Base-by-base conservation (phyloP, 92 coral and sea anemone genomes). In the Bergia puertoricense region DNA sequence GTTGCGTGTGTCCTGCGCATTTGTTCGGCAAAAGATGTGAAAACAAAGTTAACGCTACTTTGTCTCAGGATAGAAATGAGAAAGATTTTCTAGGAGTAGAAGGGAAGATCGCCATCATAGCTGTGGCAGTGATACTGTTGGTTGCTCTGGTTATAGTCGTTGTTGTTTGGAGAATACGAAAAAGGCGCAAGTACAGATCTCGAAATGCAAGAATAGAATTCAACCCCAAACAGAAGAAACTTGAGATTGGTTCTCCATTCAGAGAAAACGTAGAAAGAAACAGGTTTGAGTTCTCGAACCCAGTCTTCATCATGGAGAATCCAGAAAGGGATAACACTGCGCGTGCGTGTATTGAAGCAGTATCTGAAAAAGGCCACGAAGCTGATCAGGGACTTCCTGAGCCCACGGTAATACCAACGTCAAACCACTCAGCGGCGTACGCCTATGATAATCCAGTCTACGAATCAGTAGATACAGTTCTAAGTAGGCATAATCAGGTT, bases 361-460 rank as follows among this genome's bases (percentile, higher is more conserved):
- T 50, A 38, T 39, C 85, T 59, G 48, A 22, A 59, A 62, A 57
- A 43, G 72, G 23, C 6, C 10, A 48, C 42, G 38, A 62, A 40
- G 39, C 46, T 57, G 11, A 37, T 43, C 86, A 68, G 86, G 59
- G 86, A 16, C 77, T 69, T 44, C 77, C 65, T 20, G 77, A 82
- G 50, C 86, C 90, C 8, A 92, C 95, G 8, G 88, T 91, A 48
- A 90, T 92, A 43, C 85, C 41, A 77, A 88, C 89, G 73, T 88
- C 95, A 22, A 86, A 79, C 66, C 66, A 46, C 57, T 67, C 84
- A 5, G 95, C 91, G 44, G 95, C 95, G 7, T 62, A 88, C 85
- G 90, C 89, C 5, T 92, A 88, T 20, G 95, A 93, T 30, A 93
- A 93, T 42, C 95, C 95, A 11, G 77, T 91, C 75, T 93, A 89